phyloP scores from a whole-genome alignment of 2,113 vertebrate genomes.

The Rana temporaria region DNA sequence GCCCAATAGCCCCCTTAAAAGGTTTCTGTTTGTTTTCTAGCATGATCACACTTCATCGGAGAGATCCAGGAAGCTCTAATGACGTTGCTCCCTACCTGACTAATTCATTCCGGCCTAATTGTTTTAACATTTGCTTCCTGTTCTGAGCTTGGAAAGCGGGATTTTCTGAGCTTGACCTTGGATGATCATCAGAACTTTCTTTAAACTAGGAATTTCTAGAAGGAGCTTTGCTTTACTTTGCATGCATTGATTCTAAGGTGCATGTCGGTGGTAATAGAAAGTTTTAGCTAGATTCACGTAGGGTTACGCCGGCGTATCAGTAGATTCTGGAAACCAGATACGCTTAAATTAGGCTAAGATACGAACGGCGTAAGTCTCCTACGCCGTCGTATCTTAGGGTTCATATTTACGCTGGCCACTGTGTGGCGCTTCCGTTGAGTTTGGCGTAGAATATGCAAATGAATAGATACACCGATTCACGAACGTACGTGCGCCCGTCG shows the following conservation, averaged over 20 bases:
- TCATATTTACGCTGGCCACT: too few species aligned
- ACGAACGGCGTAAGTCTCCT: too few species aligned
- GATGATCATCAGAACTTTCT: slow-evolving; percentile 5
- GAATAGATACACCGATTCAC: too few species aligned
- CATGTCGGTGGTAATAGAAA: not conserved
- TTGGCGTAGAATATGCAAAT: too few species aligned
- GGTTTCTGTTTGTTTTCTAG: slow-evolving; percentile 20
- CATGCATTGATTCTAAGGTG: not conserved
- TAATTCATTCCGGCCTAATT: slow-evolving; percentile 55
- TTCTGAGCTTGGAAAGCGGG: slow-evolving; percentile 34
- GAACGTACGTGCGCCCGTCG: too few species aligned
- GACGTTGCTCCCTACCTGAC: slow-evolving; percentile 53
- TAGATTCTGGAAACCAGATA: too few species aligned
- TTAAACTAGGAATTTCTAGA: slow-evolving; percentile 8
- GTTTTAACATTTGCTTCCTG: slow-evolving; percentile 56
- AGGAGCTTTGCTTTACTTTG: not conserved
- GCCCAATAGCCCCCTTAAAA: slow-evolving; percentile 23
- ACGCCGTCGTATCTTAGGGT: too few species aligned
- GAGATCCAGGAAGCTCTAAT: slow-evolving; percentile 48
- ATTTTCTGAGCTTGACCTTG: slow-evolving; percentile 39
- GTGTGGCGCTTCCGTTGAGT: too few species aligned
- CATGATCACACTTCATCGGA: slow-evolving; percentile 21
- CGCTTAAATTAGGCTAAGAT: too few species aligned
- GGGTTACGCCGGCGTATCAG: too few species aligned
- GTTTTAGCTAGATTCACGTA: too few species aligned